Evolutionary conservation across 2,888 invertebrate genomes (phyloP).

Genomic region (Yponomeuta plumbellus): DNA sequence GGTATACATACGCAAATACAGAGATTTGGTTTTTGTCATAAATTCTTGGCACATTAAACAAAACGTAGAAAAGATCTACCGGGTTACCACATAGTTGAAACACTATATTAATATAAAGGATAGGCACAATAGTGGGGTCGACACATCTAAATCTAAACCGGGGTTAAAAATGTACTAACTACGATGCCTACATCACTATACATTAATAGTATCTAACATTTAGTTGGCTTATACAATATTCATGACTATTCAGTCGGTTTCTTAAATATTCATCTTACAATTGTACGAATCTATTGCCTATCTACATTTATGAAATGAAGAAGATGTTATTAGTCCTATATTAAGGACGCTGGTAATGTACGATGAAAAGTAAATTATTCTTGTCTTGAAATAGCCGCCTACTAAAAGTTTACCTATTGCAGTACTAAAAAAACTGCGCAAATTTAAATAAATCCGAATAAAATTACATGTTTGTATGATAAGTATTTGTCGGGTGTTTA

Average conservation of each 20-base stretch:
- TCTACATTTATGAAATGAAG: too few relatives aligned
- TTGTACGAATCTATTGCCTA: not conserved
- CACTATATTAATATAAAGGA: slow-evolving; percentile 6
- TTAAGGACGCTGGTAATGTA: too few relatives aligned
- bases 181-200: not conserved
- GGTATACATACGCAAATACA: too few relatives aligned
- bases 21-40: too few relatives aligned
- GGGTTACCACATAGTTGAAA: not conserved
- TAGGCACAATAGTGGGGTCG: slow-evolving; percentile 13
- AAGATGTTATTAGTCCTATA: too few relatives aligned
- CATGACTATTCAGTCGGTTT: slow-evolving; percentile 75
- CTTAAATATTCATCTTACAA: slow-evolving; percentile 38
- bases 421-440: too few relatives aligned
- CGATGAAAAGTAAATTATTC: too few relatives aligned
- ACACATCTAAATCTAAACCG: slow-evolving; percentile 4
- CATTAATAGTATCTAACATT: not conserved
- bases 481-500: too few relatives aligned
- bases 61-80: not conserved
- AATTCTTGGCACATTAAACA: not conserved
- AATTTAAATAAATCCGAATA: too few relatives aligned
- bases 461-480: too few relatives aligned
- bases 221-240: slow-evolving; percentile 25
- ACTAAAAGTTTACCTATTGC: too few relatives aligned
- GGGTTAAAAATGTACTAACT: slow-evolving; percentile 4
- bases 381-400: too few relatives aligned